Evolutionary conservation across 2,888 invertebrate species (phyloP), one percentile per base, ranked within the genome.

Genomic region (Drosophila atripex): DNA sequence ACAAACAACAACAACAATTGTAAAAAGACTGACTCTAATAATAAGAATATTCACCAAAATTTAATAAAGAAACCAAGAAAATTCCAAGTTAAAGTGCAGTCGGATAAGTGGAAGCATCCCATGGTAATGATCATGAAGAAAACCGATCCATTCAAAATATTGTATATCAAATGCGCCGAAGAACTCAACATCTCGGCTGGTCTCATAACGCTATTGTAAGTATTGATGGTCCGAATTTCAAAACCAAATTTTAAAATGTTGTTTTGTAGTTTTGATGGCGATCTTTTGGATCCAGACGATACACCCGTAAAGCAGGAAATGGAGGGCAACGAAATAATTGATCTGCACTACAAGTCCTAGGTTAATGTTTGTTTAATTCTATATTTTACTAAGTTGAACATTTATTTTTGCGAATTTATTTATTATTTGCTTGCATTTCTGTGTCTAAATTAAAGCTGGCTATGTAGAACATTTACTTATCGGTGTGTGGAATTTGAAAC

Each of bases 241-340:
- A 6, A 9, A 18, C n/a, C 0, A 11, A 30, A 16, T 14, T 6
- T 4, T 23, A 12, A 9, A 11, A 16, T 9, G 0, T 35, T n/a
- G 7, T 7, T 35, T 35, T 35, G 7, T 54, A 90, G 90, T 45
- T 90, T 91, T 70, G 91, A 91, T 74, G 91, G 91, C n/a, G 91
- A 91, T 9, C 35, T 76, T 0, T 60, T 91, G 23, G 78, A 86
- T 8, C 68, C 75, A 3, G 71, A 80, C 63, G 86, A 86, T 55
- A 90, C 90, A 28, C 88, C 91, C 0, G 76, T 73, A 3, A 85
- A 87, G 59, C 78, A 90, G 23, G 90, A 90, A 7, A 84, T 91
- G 63, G 91, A 91, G 61, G 90, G 90, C 3, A 90, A 89, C 25
- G 91, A 91, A 78, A 75, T 88, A 6, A 87, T 91, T 38, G 91